Evolutionary conservation across 2,797 vertebrate species (phyloP).

Genomic region (Podarcis lilfordi): DNA sequence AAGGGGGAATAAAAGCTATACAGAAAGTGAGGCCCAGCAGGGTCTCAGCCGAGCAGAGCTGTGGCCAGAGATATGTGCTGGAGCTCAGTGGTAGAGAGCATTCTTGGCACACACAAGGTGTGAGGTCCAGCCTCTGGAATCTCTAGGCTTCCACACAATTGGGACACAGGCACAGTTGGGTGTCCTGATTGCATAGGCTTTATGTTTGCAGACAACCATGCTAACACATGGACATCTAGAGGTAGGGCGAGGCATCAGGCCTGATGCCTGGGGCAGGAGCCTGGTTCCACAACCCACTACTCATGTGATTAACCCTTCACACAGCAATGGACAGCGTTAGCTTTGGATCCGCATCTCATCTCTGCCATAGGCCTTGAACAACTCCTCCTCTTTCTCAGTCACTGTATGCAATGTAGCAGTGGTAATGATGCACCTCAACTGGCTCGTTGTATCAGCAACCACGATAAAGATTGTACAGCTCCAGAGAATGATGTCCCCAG

Average conservation of each 20-base stretch:
- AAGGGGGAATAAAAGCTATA: slow-evolving; percentile 21
- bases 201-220: no score
- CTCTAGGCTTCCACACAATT: not conserved
- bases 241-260: no score
- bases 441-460: not conserved
- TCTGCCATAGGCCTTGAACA: not conserved
- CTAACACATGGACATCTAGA: no score
- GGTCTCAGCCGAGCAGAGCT: slow-evolving; percentile 3
- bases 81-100: not conserved
- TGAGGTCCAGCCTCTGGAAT: not conserved
- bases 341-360: not conserved
- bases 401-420: not conserved
- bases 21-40: not conserved
- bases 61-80: not conserved
- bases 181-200: no score
- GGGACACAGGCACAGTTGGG: not conserved
- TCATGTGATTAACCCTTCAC: no score
- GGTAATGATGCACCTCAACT: not conserved
- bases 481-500: no score
- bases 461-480: not conserved
- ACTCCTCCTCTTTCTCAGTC: no score
- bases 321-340: no score
- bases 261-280: no score
- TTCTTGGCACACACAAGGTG: not conserved
- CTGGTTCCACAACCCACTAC: no score